Base-by-base conservation (phyloP, 2,797 vertebrate genomes). In the Agapornis canus region DNA sequence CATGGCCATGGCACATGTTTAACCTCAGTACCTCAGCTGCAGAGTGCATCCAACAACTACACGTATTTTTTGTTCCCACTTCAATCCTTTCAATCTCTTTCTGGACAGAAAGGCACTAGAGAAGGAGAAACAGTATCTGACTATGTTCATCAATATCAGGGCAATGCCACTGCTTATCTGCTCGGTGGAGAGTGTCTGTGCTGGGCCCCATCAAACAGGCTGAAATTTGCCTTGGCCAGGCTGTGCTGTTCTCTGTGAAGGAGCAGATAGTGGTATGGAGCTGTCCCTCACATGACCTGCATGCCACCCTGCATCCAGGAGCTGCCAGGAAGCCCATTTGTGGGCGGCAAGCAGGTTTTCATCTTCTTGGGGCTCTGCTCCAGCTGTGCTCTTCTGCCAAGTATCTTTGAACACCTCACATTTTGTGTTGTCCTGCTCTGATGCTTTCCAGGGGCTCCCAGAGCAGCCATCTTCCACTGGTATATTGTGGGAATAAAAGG, bases 141-240 rank as follows among this genome's bases (percentile, higher is more conserved):
- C 32, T 48, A 31, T 29, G 40, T 11, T 90, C 52, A n/a, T n/a
- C 2, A 5, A 11, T 23, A 79, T 12, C 80, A 76, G 76, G n/a
- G 40, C 83, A 83, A 75, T 52, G 69, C 52, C 83, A 43, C 43
- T 39, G 51, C 12, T 35, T 14, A 7, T 10, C 54, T 37, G 78
- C 49, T 79, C 75, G n/a, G 66, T 1, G 1, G 31, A n/a, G 54
- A 87, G 42, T 0, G 7, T 54, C 70, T 48, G 75, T 0, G 0
- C 82, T 42, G 42, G 82, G 51, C 13, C 20, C n/a, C 21, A 13
- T 42, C 2, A 0, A 2, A 8, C 6, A 19, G 35, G 64, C 64
- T 39, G 47, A 69, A 61, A 59, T 35, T 71, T 1, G 0, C 47
- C 49, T n/a, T 26, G 78, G 49, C 59, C 27, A 32, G 68, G 25